phyloP scores from a whole-genome alignment of 2,888 invertebrate genomes.

The Drosophila setosimentum region DNA sequence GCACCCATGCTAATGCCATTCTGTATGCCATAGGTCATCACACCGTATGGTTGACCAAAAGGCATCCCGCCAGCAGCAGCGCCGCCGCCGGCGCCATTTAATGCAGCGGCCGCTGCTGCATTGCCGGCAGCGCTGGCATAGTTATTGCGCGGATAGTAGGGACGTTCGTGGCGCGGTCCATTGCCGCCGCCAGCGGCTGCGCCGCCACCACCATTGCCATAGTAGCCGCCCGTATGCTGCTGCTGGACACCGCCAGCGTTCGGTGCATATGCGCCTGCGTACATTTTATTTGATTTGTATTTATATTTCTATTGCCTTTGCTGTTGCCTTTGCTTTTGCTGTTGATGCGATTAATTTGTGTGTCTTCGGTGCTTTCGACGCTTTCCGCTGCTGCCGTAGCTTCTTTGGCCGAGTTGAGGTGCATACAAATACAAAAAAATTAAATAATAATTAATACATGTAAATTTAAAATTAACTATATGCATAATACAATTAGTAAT shows the following conservation, averaged over 20 bases:
- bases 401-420: not conserved
- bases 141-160: slow-evolving; percentile 75
- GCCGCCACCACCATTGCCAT: slow-evolving; percentile 70
- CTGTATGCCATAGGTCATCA: slow-evolving; percentile 72
- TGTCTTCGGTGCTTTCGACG: not conserved
- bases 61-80: slow-evolving; percentile 64
- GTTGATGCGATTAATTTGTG: slow-evolving; percentile 14
- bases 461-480: not conserved
- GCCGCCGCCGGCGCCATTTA: slow-evolving; percentile 63
- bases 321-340: not conserved
- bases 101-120: slow-evolving; percentile 38
- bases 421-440: not conserved
- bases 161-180: slow-evolving; percentile 79
- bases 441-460: not conserved
- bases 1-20: slow-evolving; percentile 69
- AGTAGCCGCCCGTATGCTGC: slow-evolving; percentile 75
- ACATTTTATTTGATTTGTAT: slow-evolving; percentile 55
- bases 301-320: not conserved
- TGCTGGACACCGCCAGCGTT: slow-evolving; percentile 79
- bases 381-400: not conserved
- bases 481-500: not conserved
- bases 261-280: slow-evolving; percentile 80
- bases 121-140: slow-evolving; percentile 59
- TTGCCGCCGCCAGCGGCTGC: slow-evolving; percentile 62
- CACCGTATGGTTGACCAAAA: slow-evolving; percentile 71